phyloP scores from a whole-genome alignment of 2,113 vertebrate genomes.

The Corythaeola cristata region DNA sequence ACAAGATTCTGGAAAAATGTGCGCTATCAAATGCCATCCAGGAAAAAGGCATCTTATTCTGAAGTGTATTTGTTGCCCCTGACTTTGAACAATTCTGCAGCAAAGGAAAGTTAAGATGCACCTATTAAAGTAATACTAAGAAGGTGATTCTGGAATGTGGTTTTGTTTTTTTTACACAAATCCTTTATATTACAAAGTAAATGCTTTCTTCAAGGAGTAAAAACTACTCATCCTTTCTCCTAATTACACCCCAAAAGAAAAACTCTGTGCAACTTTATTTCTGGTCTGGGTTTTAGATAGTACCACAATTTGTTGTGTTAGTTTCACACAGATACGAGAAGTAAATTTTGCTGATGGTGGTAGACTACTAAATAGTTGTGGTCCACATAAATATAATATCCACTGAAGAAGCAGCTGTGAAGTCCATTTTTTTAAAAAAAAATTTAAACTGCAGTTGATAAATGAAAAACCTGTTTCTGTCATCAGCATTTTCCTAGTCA shows the following conservation, averaged over 20 bases:
- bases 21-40: slow-evolving; percentile 85
- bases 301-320: background rate
- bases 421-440: background rate
- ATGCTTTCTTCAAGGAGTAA: background rate
- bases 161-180: background rate
- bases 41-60: background rate
- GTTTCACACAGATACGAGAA: background rate
- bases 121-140: background rate
- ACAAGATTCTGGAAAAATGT: slow-evolving; percentile 87
- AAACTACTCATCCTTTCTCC: background rate
- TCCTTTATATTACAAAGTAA: background rate
- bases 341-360: background rate
- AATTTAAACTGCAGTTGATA: background rate
- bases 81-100: background rate
- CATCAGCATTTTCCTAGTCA: background rate
- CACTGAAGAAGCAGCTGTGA: background rate
- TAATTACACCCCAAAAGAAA: background rate
- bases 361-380: background rate
- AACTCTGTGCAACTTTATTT: background rate
- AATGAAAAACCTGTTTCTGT: background rate
- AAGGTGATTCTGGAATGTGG: background rate
- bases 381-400: background rate
- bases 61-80: background rate
- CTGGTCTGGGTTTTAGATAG: background rate
- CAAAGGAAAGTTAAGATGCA: background rate